Conservation (phyloP, 2,888 invertebrate genomes). For the Lacanobia wlatinum region DNA sequence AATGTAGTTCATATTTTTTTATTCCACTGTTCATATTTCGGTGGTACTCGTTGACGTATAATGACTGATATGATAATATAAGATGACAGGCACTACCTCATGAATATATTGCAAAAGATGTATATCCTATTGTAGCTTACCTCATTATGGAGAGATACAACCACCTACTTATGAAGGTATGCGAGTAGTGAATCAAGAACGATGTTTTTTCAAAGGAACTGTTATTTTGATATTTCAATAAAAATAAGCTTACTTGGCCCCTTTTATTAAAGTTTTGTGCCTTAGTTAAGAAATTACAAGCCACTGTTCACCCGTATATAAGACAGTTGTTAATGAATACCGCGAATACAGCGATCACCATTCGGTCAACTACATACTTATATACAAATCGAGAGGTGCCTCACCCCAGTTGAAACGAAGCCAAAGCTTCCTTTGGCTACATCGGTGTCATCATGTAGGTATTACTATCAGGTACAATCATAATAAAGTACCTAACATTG, state of each 20-base stretch:
- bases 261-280: too few relatives aligned
- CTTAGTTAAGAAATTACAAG: too few relatives aligned
- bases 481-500: neutral
- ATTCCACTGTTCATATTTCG: neutral
- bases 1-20: neutral
- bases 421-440: too few relatives aligned
- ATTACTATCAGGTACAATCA: too few relatives aligned
- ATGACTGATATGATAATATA: conserved; percentile 26
- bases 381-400: too few relatives aligned
- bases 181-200: neutral
- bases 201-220: neutral
- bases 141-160: neutral
- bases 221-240: neutral
- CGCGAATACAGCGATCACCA: too few relatives aligned
- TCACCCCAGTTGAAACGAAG: neutral
- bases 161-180: neutral
- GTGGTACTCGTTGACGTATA: conserved; percentile 27
- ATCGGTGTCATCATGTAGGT: too few relatives aligned
- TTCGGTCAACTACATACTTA: too few relatives aligned
- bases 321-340: too few relatives aligned
- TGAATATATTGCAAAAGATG: conserved; percentile 11
- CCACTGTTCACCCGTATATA: too few relatives aligned
- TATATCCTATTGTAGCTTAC: neutral
- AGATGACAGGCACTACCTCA: conserved; percentile 24
- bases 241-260: too few relatives aligned